Percentiles rank a stretch among this genome's conserved stretches.
Conservation (phyloP, 2,888 invertebrate species). For the Ochlodes sylvanus region DNA sequence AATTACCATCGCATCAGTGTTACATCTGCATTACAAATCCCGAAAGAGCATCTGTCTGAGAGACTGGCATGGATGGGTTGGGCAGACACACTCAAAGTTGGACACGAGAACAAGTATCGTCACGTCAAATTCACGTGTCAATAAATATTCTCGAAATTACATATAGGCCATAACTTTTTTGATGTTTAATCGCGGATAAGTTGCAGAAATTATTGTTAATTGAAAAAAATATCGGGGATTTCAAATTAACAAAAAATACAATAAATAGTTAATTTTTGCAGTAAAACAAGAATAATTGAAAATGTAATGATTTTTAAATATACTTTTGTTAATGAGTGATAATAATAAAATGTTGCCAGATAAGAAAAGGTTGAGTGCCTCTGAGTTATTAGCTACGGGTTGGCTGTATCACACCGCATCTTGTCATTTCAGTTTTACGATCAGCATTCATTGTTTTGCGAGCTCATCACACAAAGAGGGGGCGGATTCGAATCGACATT, state of each 20-base stretch:
- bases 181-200: no score
- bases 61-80: conserved; percentile 52
- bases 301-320: no score
- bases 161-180: no score
- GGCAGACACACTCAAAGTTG: conserved; percentile 17
- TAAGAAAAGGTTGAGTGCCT: conserved; percentile 18
- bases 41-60: conserved; percentile 40
- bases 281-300: no score
- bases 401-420: conserved; percentile 66
- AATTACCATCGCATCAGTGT: conserved; percentile 39
- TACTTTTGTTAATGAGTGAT: not conserved
- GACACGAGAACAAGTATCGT: not conserved
- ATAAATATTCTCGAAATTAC: no score
- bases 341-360: not conserved
- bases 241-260: no score
- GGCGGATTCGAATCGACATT: conserved; percentile 79
- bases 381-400: conserved; percentile 60
- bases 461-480: conserved; percentile 64
- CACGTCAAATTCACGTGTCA: no score
- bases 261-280: no score
- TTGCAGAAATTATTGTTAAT: no score
- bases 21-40: conserved; percentile 50
- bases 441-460: conserved; percentile 74
- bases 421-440: conserved; percentile 75
- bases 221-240: no score